Base-by-base conservation (phyloP, 2,113 vertebrate species). In the Sinocyclocheilus maitianheensis region DNA sequence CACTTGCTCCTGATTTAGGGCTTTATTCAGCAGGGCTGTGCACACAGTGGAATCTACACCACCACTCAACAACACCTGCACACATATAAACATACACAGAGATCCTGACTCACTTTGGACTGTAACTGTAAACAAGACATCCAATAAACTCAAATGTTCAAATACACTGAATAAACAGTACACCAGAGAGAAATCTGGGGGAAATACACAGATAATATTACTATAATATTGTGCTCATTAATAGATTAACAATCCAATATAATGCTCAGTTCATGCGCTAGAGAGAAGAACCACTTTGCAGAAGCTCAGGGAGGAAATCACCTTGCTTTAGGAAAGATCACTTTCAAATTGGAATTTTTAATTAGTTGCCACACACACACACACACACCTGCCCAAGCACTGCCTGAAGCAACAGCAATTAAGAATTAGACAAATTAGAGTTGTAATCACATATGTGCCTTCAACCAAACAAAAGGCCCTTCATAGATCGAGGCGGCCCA, bases 31-130 rank as follows among this genome's bases (percentile, higher is more conserved):
- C 79, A 99, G 95, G n/a, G 98, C 98, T 30, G 98, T 99, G 91
- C 98, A 99, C 87, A 99, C 98, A 0, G 98, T 99, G 1, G 98
- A 99, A 92, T 99, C 98, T 53, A 99, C 98, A 0, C 98, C 98
- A 0, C 98, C 98, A 26, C 98, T 99, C 37, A 99, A 93, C 85
- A 99, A 94, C 89, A 99, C 97, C 98, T 99, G 74, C 43, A 20
- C 53, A 81, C 12, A 89, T 5, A 24, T 48, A 48, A 62, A 77
- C 55, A 67, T 5, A 81, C 43, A 69, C 26, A 37, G 37, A 16
- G 6, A 37, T 6, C 5, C 13, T 37, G 40, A 53, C 40, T 43
- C 46, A 48, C 46, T 12, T 12, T 2, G 67, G 30, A 37, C 30
- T 71, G 5, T 20, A 3, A 12, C 67, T 18, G 5, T 24, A 76